Evolutionary conservation across 2,888 invertebrate species (phyloP).

Genomic region (Pseudanteris insignis): DNA sequence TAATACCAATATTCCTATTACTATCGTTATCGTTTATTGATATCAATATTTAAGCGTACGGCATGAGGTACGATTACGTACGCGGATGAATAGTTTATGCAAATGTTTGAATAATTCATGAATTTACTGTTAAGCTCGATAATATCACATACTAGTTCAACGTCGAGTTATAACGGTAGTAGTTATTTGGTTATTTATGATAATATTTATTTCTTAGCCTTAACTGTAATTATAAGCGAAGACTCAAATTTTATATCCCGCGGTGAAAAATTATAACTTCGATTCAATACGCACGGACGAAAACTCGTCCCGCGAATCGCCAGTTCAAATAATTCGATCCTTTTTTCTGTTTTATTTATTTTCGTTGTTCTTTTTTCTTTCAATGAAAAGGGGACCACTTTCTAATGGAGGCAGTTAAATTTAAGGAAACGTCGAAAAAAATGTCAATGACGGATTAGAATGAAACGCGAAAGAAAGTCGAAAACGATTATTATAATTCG

Average conservation of each 20-base stretch:
- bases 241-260: neutral
- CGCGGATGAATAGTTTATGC: neutral
- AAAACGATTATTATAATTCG: constrained; percentile 3
- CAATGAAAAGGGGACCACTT: constrained; percentile 13
- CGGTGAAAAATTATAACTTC: too few species aligned
- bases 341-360: too few species aligned
- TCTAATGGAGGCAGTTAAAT: constrained; percentile 7
- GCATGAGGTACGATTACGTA: too few species aligned
- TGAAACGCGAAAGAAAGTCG: constrained; percentile 1
- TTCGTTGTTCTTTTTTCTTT: too few species aligned
- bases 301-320: too few species aligned
- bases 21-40: too few species aligned
- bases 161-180: constrained; percentile 5
- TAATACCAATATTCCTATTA: too few species aligned
- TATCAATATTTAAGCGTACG: too few species aligned
- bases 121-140: neutral
- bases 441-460: constrained; percentile 5
- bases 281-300: too few species aligned
- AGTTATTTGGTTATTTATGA: neutral
- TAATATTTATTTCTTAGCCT: neutral
- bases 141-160: neutral
- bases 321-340: too few species aligned
- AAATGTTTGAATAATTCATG: neutral
- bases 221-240: constrained; percentile 1
- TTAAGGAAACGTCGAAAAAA: constrained; percentile 14